phyloP scores from a whole-genome alignment of 2,797 vertebrate species.

The Buphagus erythrorhynchus region DNA sequence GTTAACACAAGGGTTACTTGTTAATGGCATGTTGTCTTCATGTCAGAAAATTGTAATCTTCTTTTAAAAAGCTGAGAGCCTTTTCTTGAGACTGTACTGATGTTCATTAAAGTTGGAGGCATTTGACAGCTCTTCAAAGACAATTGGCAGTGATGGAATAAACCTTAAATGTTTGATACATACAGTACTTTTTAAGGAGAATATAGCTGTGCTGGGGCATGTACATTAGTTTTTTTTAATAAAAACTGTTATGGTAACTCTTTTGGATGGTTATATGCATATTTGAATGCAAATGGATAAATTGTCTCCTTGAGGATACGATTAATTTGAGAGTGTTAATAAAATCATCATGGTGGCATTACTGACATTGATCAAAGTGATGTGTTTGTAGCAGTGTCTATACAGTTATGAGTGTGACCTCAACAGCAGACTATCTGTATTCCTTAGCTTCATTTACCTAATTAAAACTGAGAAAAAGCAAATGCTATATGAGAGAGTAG shows the following conservation, averaged over 20 bases:
- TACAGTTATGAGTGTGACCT: rapidly evolving
- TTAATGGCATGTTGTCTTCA: not conserved
- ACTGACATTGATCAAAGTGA: not conserved
- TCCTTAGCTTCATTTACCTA: not conserved
- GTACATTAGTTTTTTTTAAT: slow-evolving; percentile 76
- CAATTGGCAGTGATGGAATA: slow-evolving; percentile 45
- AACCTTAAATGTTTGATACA: slow-evolving; percentile 73
- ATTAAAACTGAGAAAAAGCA: not conserved
- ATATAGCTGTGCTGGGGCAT: slow-evolving; percentile 50
- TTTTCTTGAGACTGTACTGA: not conserved
- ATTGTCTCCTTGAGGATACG: not conserved
- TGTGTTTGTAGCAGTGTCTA: not conserved
- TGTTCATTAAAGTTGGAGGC: not conserved
- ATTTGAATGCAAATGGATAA: not conserved
- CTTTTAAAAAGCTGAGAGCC: not conserved
- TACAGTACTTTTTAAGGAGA: slow-evolving; percentile 72
- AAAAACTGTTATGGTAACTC: slow-evolving; percentile 70
- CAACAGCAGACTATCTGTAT: not conserved
- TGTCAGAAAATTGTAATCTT: slow-evolving; percentile 43
- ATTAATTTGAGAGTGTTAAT: slow-evolving; percentile 26
- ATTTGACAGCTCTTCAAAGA: slow-evolving; percentile 75
- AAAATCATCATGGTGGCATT: slow-evolving; percentile 37
- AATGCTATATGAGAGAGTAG: not conserved
- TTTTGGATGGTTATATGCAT: slow-evolving; percentile 41
- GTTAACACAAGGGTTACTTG: slow-evolving; percentile 24